Conservation (phyloP, 1,140 invertebrate species). For the Sitophilus oryzae region DNA sequence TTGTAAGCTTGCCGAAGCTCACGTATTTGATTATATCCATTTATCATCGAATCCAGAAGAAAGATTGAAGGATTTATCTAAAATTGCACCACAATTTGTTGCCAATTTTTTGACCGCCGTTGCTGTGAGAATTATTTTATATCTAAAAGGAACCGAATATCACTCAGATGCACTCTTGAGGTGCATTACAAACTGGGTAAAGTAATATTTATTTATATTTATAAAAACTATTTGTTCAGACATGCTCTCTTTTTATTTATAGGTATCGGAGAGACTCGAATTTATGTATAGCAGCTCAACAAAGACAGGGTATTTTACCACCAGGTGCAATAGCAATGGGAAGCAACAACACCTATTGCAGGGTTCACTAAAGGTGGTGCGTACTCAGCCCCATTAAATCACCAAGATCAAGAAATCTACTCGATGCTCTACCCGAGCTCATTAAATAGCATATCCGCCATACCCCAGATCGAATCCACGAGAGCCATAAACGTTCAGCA, state of each 20-base stretch:
- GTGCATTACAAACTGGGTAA: slow-evolving; percentile 61
- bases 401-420: slow-evolving; percentile 49
- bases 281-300: slow-evolving; percentile 64
- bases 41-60: slow-evolving; percentile 59
- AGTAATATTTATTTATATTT: no score
- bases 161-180: slow-evolving; percentile 56
- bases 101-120: slow-evolving; percentile 75
- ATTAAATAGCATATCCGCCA: slow-evolving; percentile 55
- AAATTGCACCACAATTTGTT: slow-evolving; percentile 68
- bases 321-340: slow-evolving; percentile 74
- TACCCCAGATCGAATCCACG: slow-evolving; percentile 46
- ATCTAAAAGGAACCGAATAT: slow-evolving; percentile 42
- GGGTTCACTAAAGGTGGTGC: slow-evolving; percentile 69
- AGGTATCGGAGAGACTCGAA: slow-evolving; percentile 59
- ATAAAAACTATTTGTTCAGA: no score
- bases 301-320: slow-evolving; percentile 62
- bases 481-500: slow-evolving; percentile 55
- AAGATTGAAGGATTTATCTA: slow-evolving; percentile 61
- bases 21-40: slow-evolving; percentile 74
- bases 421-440: slow-evolving; percentile 59
- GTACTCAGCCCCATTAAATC: slow-evolving; percentile 57
- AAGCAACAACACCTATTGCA: slow-evolving; percentile 71
- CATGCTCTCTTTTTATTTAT: no score
- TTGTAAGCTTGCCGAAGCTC: slow-evolving; percentile 62
- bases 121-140: slow-evolving; percentile 66